Conservation (phyloP, 2,888 invertebrate genomes). For the Callosobruchus maculatus region DNA sequence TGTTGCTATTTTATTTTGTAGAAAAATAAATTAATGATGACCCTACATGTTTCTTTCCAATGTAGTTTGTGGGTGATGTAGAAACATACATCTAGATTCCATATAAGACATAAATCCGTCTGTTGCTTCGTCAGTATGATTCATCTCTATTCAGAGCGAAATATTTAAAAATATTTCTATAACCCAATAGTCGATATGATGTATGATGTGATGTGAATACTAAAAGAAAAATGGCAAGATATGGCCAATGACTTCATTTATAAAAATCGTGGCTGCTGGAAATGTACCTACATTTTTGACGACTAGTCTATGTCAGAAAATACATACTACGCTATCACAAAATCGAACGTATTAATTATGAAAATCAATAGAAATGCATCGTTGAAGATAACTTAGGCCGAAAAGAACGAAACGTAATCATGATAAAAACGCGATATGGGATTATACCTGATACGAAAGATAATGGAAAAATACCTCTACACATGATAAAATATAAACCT, state of each 20-base stretch:
- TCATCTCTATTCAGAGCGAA: too few species aligned
- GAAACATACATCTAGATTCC: too few species aligned
- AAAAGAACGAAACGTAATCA: constrained; percentile 15
- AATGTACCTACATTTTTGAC: background rate
- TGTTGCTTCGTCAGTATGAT: too few species aligned
- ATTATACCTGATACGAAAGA: background rate
- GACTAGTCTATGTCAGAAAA: background rate
- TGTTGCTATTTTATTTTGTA: too few species aligned
- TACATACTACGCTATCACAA: constrained; percentile 24
- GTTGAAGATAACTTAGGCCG: constrained; percentile 29
- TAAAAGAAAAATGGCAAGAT: background rate
- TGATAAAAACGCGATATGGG: background rate
- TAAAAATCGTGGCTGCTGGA: background rate
- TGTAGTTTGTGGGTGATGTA: too few species aligned
- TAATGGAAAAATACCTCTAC: constrained; percentile 11
- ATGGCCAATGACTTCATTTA: background rate
- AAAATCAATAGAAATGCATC: constrained; percentile 24
- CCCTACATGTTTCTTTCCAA: too few species aligned
- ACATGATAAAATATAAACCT: constrained; percentile 24
- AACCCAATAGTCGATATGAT: background rate
- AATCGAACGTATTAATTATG: constrained; percentile 18
- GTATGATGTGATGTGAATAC: background rate
- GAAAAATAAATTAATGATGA: too few species aligned
- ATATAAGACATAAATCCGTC: too few species aligned
- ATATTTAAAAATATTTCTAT: too few species aligned